Base-by-base conservation (phyloP, 1,140 invertebrate species). In the Caenorhabditis remanei region DNA sequence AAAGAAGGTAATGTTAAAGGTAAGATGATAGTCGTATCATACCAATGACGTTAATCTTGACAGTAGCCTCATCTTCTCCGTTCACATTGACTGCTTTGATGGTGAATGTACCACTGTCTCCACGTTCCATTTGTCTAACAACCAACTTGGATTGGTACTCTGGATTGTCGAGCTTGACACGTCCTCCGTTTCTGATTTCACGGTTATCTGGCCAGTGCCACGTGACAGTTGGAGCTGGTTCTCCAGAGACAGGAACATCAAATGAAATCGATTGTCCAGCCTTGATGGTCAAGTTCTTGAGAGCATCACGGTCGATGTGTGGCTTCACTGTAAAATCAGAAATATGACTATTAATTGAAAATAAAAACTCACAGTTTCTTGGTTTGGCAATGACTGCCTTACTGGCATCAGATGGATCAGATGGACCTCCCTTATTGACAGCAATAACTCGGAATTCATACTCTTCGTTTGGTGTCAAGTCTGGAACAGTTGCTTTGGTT, bases 31-130 rank as follows among this genome's bases (percentile, higher is more conserved):
- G 9, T 32, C 32, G 7, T 61, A 56, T 46, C 90, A 93, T 93
- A 96, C 96, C 96, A 56, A 98, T 94, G 85, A 99, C 96, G 90
- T 95, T 96, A 41, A 99, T 96, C 93, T 99, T 96, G 16, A 99
- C 96, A 7, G 96, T 95, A 79, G 96, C 97, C 93, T 98, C 96
- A 93, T 99, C 97, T 56, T 96, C 94, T 14, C 98, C 98, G 86
- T 96, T 96, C 50, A 95, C 95, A 92, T 99, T 99, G 87, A 96
- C 95, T 16, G 97, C 97, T 90, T 95, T 96, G 50, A 99, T 95
- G 1, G 95, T 96, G 93, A 99, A 99, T 89, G 95, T 95, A 32
- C 98, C 98, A 86, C 96, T 96, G 91, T 97, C 95, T 89, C 85
- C 85, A 32, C 92, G 96, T 88, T 97, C 97, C 43, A 96, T 96